Evolutionary conservation across 2,797 vertebrate species (phyloP).

Genomic region (Semotilus atromaculatus): DNA sequence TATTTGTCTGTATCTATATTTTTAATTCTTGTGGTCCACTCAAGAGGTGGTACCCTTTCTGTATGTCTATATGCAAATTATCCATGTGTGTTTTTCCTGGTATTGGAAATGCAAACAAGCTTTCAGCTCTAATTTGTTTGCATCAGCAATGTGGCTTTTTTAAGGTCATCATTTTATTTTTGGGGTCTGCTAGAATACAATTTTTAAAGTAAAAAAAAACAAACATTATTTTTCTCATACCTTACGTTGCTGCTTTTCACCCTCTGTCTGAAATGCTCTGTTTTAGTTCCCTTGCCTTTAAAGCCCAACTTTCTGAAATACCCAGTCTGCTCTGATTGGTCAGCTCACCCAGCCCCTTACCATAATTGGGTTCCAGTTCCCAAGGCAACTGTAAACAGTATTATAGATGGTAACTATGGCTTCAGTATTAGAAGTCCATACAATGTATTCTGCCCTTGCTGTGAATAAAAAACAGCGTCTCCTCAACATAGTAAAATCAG

Average conservation of each 20-base stretch:
- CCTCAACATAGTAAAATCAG: not conserved
- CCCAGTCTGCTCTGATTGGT: not conserved
- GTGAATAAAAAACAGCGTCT: too few species aligned
- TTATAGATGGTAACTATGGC: not conserved
- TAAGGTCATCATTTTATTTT: not conserved
- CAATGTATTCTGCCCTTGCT: not conserved
- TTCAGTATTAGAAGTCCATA: not conserved
- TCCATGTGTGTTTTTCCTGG: constrained; percentile 4
- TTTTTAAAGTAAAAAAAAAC: not conserved
- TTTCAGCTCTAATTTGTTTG: constrained; percentile 10
- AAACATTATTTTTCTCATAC: not conserved
- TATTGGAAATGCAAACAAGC: constrained; percentile 17
- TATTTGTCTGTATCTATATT: not conserved
- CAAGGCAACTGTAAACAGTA: not conserved
- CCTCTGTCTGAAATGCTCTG: not conserved
- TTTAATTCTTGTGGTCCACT: not conserved
- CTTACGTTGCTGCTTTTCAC: not conserved
- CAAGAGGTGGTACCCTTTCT: not conserved
- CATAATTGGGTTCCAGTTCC: not conserved
- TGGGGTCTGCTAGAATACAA: not conserved
- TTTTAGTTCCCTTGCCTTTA: not conserved
- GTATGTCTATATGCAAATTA: constrained; percentile 13
- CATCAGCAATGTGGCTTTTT: not conserved
- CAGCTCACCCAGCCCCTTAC: not conserved
- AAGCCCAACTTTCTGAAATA: not conserved